Conservation (phyloP, 2,888 invertebrate genomes). For the Busseola fusca region DNA sequence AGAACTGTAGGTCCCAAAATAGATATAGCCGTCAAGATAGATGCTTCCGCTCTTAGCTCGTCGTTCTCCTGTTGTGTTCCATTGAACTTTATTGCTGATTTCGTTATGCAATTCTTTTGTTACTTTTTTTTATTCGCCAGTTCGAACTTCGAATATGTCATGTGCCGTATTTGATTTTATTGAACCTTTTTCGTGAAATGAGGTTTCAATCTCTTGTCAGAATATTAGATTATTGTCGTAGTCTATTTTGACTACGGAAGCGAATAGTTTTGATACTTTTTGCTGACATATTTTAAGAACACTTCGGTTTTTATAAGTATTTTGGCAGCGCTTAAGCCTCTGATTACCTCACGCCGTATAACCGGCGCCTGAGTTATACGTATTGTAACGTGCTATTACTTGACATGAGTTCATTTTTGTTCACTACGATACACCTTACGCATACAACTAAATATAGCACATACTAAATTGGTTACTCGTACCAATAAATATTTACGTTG, state of each 20-base stretch:
- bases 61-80: conserved; percentile 35
- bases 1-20: conserved; percentile 46
- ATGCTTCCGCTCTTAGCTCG: conserved; percentile 48
- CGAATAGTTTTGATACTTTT: conserved; percentile 7
- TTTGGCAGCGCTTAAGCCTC: conserved; percentile 17
- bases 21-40: conserved; percentile 48
- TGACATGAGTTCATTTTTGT: conserved; percentile 38
- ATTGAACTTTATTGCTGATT: conserved; percentile 39
- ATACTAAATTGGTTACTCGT: conserved; percentile 27
- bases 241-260: not conserved
- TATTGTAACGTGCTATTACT: conserved; percentile 43
- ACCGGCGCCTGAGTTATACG: conserved; percentile 8
- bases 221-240: conserved; percentile 36
- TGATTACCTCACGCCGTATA: conserved; percentile 7
- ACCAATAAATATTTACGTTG: conserved; percentile 50
- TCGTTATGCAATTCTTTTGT: conserved; percentile 27
- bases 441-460: conserved; percentile 49
- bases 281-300: not conserved
- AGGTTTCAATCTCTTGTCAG: conserved; percentile 29
- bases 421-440: conserved; percentile 28
- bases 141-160: conserved; percentile 2
- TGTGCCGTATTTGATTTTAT: not conserved
- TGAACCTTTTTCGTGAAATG: conserved; percentile 10
- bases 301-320: conserved; percentile 3
- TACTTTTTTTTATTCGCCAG: not conserved